Evolutionary conservation across 2,888 invertebrate genomes (phyloP), one percentile per base, ranked within the genome.

Genomic region (Ormyrus nitidulus): DNA sequence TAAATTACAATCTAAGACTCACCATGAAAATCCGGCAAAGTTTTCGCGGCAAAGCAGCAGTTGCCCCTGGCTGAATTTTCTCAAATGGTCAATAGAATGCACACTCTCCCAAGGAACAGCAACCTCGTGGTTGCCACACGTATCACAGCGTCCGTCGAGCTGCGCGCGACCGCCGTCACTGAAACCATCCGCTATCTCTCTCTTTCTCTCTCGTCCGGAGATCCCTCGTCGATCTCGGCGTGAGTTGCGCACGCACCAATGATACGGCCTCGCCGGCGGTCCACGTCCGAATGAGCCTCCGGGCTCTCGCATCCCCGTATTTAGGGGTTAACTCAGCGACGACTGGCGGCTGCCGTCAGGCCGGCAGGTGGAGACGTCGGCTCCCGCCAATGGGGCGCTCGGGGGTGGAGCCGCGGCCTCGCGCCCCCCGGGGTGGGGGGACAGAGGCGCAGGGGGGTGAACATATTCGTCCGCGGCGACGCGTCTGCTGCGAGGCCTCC

Each of bases 391-490:
- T 90, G 83, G 86, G 81, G 81, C 85, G 86, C 85, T 86, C 84
- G 87, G 84, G 88, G 89, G 89, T 88, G 88, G 88, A 89, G 88
- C 88, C 82, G 19, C 11, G 49, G 34, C 34, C 34, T 34, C 34
- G 34, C 34, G 34, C 34, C 3, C 51, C 34, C 11, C 49, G 44
- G 8, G 13, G 46, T 51, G 51, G 58, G 51, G 58, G 44, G 62
- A 6, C 13, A 53, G 13, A 2, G 34, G 34, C 34, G 4, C 34
- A 34, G 34, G 48, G 89, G 87, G 88, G 86, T 86, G 88, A 90
- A 89, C 90, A 90, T 90, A 90, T 90, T 90, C 90, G 85, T 85
- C 87, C 87, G 89, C 88, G 87, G 89, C 85, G 86, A 86, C 83
- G 90, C 90, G 90, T 90, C 90, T 90, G 90, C 85, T 89, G 87